A percentile compares a stretch with the other conserved stretches of the same genome.
Evolutionary conservation across 2,888 invertebrate species (phyloP).

Genomic region (Leptinotarsa tumamoca): DNA sequence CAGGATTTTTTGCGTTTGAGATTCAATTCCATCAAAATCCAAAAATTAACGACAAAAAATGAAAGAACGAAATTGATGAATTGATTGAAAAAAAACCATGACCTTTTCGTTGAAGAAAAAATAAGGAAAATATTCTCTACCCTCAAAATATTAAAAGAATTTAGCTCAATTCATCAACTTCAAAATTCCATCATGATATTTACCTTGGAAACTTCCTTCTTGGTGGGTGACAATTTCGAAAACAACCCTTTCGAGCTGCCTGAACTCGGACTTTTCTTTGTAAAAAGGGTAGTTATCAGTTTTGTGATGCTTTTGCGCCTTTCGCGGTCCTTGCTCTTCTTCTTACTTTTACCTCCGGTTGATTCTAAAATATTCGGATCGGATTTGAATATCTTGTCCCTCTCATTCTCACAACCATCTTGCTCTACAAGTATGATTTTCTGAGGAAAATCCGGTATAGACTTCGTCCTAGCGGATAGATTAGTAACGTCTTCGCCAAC

Average conservation of each 20-base stretch:
- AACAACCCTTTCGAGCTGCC: slow-evolving; percentile 66
- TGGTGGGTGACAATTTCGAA: slow-evolving; percentile 73
- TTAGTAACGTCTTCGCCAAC: slow-evolving; percentile 25
- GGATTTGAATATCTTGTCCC: slow-evolving; percentile 61
- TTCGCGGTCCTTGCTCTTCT: slow-evolving; percentile 75
- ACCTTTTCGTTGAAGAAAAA: background rate
- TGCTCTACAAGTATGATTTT: slow-evolving; percentile 32
- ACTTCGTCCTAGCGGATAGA: slow-evolving; percentile 57
- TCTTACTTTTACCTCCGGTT: slow-evolving; percentile 57
- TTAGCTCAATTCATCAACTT: slow-evolving; percentile 3
- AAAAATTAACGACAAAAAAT: background rate
- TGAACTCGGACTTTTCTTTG: slow-evolving; percentile 72
- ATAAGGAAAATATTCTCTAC: background rate
- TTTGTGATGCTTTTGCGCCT: slow-evolving; percentile 86
- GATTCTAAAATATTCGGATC: slow-evolving; percentile 63
- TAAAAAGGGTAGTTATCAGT: slow-evolving; percentile 85
- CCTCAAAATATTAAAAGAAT: background rate
- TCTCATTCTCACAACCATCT: slow-evolving; percentile 31
- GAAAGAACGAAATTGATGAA: background rate
- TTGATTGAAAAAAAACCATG: background rate
- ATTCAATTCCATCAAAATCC: slow-evolving; percentile 3
- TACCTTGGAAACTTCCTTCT: slow-evolving; percentile 76
- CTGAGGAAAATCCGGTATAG: slow-evolving; percentile 57
- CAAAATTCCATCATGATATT: slow-evolving; percentile 11
- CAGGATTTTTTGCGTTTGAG: no score